Percentiles rank a stretch among this genome's conserved stretches.
These are phyloP conservation scores for Pentalonia nigronervosa DNA, from an alignment of 1,140 invertebrate species.

Conservation along the genomic window DNA sequence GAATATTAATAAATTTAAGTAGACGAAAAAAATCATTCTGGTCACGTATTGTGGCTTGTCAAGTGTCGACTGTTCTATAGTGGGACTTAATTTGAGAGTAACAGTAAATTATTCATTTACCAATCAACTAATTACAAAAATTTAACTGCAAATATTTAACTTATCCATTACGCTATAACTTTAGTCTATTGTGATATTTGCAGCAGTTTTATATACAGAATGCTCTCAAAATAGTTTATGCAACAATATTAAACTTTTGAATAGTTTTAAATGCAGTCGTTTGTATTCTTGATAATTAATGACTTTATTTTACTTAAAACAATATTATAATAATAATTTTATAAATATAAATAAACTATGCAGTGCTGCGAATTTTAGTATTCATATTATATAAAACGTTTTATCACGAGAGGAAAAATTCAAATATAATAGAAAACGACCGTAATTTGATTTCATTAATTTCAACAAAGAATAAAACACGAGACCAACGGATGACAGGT, in stretches of 20 bases:
- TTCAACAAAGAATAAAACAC: conserved; percentile 4
- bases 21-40: neutral
- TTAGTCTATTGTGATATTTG: neutral
- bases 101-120: neutral
- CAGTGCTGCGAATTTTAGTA: neutral
- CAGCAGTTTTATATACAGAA: neutral
- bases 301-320: conserved; percentile 30
- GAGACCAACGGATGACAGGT: neutral
- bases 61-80: neutral
- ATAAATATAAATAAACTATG: conserved; percentile 29
- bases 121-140: conserved; percentile 3
- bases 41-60: neutral
- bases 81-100: neutral
- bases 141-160: neutral
- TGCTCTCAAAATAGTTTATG: neutral
- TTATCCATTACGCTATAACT: neutral
- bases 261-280: neutral
- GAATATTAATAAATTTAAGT: conserved; percentile 3
- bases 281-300: conserved; percentile 25
- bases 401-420: conserved; percentile 18
- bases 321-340: conserved; percentile 3
- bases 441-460: conserved; percentile 51
- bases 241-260: neutral
- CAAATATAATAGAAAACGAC: conserved; percentile 3
- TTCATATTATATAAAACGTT: neutral